Evolutionary conservation across 2,113 vertebrate species (phyloP).

Genomic region (Lota lota): DNA sequence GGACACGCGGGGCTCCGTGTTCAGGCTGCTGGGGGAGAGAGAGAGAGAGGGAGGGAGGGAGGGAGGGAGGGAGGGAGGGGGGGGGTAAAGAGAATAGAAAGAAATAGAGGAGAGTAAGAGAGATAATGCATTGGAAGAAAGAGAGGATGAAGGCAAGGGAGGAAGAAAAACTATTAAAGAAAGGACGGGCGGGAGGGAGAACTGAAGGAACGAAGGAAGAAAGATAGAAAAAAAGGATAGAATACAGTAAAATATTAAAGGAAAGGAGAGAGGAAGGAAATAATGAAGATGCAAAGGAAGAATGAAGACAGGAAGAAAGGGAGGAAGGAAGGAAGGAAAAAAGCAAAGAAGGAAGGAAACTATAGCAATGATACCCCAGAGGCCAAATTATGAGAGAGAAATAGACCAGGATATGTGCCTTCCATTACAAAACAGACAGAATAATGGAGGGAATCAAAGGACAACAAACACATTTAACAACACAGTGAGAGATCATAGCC

Average conservation of each 20-base stretch:
- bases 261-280: not conserved
- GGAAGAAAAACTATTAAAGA: too few relatives aligned
- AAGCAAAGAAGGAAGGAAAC: too few relatives aligned
- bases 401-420: too few relatives aligned
- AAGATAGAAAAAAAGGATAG: too few relatives aligned
- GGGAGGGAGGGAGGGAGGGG: slow-evolving; percentile 30
- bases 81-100: not conserved
- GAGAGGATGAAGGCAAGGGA: not conserved
- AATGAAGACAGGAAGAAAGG: not conserved
- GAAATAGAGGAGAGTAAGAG: not conserved
- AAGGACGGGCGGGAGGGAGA: slow-evolving; percentile 3
- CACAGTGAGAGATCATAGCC: too few relatives aligned
- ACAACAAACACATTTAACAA: too few relatives aligned
- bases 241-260: not conserved
- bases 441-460: too few relatives aligned
- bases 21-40: slow-evolving; percentile 67
- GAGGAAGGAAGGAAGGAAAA: not conserved
- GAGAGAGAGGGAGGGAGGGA: slow-evolving; percentile 10
- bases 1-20: slow-evolving; percentile 80
- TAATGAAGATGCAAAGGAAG: not conserved
- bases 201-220: not conserved
- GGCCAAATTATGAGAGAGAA: too few relatives aligned
- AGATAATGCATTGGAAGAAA: too few relatives aligned
- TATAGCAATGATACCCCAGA: too few relatives aligned
- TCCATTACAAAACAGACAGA: too few relatives aligned